Evolutionary conservation across 2,797 vertebrate genomes (phyloP).

Genomic region (Macropus fuliginosus): DNA sequence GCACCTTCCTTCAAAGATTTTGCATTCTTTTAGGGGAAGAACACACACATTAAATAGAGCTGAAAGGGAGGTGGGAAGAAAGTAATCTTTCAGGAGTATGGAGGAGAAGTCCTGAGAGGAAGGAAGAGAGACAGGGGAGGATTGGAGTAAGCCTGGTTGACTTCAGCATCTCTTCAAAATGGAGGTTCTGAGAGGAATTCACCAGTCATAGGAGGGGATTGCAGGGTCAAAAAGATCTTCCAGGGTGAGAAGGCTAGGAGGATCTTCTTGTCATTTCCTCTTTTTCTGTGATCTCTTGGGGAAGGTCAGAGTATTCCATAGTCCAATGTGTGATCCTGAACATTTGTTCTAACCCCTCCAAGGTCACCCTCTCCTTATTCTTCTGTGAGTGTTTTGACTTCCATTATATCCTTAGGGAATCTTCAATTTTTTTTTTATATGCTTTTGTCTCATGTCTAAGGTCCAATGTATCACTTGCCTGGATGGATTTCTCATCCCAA

Average conservation of each 20-base stretch:
- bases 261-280: not conserved
- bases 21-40: not conserved
- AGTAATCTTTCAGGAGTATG: not conserved
- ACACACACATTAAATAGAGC: not conserved
- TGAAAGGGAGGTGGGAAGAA: not conserved
- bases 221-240: not conserved
- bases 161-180: not conserved
- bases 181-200: not conserved
- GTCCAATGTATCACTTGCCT: not conserved
- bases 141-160: not conserved
- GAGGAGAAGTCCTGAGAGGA: not conserved
- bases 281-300: not conserved
- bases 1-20: not conserved
- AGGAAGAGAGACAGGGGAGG: not conserved
- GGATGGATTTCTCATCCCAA: not conserved
- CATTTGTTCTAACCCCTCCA: not conserved
- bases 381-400: not conserved
- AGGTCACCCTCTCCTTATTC: not conserved
- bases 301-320: too few relatives aligned
- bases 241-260: not conserved
- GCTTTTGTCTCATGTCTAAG: not conserved
- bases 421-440: not conserved
- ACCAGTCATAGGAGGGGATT: not conserved
- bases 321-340: not conserved
- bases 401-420: not conserved